Percentiles rank a stretch among this genome's conserved stretches.
Evolutionary conservation across 2,888 invertebrate species (phyloP).

Genomic region (Agonum fuliginosum): DNA sequence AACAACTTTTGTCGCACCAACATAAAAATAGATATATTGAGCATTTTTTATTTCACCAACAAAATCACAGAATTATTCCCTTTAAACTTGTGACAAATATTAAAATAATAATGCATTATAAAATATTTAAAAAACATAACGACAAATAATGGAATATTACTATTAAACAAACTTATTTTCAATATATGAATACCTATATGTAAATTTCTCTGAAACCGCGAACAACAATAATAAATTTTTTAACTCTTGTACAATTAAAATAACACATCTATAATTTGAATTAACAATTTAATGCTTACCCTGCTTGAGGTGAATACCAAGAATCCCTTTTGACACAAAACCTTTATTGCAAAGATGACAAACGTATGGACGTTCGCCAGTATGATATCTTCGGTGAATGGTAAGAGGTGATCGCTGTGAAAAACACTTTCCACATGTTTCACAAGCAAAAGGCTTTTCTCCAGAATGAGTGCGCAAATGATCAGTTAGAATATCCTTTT

Average conservation of each 20-base stretch:
- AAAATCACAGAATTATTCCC: constrained; percentile 32
- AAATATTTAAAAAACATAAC: constrained; percentile 11
- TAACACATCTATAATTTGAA: background rate
- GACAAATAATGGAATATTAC: background rate
- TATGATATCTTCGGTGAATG: constrained; percentile 67
- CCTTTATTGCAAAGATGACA: constrained; percentile 76
- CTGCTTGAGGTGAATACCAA: constrained; percentile 74
- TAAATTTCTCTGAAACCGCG: constrained; percentile 8
- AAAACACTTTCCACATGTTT: constrained; percentile 69
- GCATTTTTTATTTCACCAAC: constrained; percentile 28
- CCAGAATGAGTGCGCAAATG: constrained; percentile 70
- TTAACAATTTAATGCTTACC: constrained; percentile 47
- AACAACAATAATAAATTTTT: constrained; percentile 16
- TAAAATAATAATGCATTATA: background rate
- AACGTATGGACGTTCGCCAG: constrained; percentile 70
- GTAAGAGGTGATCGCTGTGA: constrained; percentile 67
- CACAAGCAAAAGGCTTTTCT: constrained; percentile 69
- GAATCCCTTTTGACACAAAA: constrained; percentile 76
- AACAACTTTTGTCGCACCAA: too few species aligned
- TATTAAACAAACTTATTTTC: constrained; percentile 12
- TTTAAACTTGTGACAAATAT: background rate
- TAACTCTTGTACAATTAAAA: constrained; percentile 4
- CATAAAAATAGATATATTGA: constrained; percentile 1
- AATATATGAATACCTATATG: background rate
- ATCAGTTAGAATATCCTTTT: constrained; percentile 68